phyloP scores from a whole-genome alignment of 2,888 invertebrate genomes.

The Entomobrya proxima region DNA sequence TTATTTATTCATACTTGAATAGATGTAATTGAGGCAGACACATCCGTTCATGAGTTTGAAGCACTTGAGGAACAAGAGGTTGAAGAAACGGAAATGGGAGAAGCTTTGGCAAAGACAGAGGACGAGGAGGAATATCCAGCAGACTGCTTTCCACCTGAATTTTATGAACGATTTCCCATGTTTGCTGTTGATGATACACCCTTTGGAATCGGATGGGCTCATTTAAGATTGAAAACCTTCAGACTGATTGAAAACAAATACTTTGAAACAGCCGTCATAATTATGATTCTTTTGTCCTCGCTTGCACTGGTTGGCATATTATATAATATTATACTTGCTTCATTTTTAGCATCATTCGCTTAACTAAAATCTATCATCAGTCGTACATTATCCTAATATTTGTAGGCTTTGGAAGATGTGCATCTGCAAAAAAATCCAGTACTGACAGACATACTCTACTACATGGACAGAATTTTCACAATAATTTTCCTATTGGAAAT shows the following conservation, averaged over 20 bases:
- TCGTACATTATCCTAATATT: constrained; percentile 81
- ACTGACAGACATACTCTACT: constrained; percentile 93
- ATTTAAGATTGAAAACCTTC: constrained; percentile 93
- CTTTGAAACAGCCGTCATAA: constrained; percentile 98
- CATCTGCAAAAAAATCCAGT: constrained; percentile 93
- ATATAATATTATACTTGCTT: not conserved
- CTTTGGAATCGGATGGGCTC: constrained; percentile 96
- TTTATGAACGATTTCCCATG: constrained; percentile 91
- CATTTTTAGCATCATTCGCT: constrained; percentile 88
- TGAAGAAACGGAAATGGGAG: constrained; percentile 53
- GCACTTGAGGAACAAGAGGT: constrained; percentile 54
- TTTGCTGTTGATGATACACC: constrained; percentile 85
- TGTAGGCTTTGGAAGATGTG: constrained; percentile 98
- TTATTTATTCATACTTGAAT: not conserved
- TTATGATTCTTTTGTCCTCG: constrained; percentile 98
- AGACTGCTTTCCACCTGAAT: constrained; percentile 94
- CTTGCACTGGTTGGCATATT: constrained; percentile 88
- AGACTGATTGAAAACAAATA: constrained; percentile 98
- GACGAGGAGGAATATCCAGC: constrained; percentile 85
- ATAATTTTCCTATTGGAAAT: constrained; percentile 99
- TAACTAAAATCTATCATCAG: constrained; percentile 82
- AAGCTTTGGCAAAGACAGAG: constrained; percentile 56
- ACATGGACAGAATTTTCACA: constrained; percentile 98
- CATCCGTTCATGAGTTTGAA: constrained; percentile 53
- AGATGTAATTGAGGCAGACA: constrained; percentile 55